Evolutionary conservation across 2,113 vertebrate species (phyloP).

Genomic region (Eurystomus gularis): DNA sequence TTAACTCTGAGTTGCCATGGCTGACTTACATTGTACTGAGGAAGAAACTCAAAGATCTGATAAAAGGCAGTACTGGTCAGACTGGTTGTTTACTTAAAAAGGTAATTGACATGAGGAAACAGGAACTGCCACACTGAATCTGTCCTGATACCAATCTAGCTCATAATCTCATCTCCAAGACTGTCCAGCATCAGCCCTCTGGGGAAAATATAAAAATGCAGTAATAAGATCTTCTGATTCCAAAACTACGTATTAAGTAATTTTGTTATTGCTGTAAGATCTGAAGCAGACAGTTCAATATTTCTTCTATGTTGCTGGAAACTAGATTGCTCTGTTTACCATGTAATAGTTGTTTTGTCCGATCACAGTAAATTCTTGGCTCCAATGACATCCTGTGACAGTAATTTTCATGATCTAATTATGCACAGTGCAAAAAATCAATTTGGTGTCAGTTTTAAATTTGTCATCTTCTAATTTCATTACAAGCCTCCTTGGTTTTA

Average conservation of each 20-base stretch:
- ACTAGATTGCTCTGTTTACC: background rate
- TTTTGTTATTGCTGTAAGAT: background rate
- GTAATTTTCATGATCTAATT: background rate
- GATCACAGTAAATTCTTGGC: background rate
- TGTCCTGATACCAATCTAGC: background rate
- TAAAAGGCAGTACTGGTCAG: background rate
- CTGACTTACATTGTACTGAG: background rate
- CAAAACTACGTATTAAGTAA: background rate
- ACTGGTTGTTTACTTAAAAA: background rate
- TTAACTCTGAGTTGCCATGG: background rate
- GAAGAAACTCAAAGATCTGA: background rate
- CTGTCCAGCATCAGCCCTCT: background rate
- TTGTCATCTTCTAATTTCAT: background rate
- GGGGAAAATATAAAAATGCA: background rate
- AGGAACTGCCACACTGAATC: background rate
- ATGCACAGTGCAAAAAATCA: background rate
- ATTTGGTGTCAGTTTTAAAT: background rate
- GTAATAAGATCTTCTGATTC: background rate
- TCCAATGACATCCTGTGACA: background rate
- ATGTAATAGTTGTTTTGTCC: background rate
- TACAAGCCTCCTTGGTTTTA: background rate
- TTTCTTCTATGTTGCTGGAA: background rate
- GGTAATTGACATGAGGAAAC: background rate
- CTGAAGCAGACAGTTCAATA: background rate
- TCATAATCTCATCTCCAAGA: background rate